Percentiles rank a stretch among this genome's conserved stretches.
These are phyloP conservation scores for Pogoniulus pusillus DNA, from an alignment of 2,797 vertebrate species.

Conservation along the genomic window DNA sequence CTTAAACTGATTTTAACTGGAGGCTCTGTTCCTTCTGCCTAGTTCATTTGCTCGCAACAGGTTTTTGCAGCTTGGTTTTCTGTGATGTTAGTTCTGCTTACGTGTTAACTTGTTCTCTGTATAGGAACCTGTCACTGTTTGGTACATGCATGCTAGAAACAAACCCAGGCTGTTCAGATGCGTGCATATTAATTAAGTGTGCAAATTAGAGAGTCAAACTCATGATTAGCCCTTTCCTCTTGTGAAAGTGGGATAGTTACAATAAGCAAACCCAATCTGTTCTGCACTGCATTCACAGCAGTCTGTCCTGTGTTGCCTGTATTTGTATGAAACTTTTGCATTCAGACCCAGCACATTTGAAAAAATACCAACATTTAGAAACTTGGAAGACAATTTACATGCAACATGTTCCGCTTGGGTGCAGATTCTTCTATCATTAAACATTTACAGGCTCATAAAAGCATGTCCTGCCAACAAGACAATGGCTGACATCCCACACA, in stretches of 20 bases:
- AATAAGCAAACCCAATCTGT: not conserved
- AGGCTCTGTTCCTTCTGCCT: not conserved
- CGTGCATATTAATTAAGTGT: not conserved
- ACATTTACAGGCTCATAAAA: conserved; percentile 45
- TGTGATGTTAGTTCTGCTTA: not conserved
- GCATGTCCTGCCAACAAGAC: conserved; percentile 50
- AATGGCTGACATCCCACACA: conserved; percentile 39
- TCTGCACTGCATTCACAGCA: not conserved
- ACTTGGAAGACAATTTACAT: conserved; percentile 16
- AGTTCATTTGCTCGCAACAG: not conserved
- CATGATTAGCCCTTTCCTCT: conserved; percentile 36
- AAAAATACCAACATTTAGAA: conserved; percentile 9
- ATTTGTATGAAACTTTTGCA: conserved; percentile 3
- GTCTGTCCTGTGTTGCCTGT: not conserved
- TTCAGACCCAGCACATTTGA: not conserved
- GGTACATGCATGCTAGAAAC: conserved; percentile 10
- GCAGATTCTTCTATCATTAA: conserved; percentile 20
- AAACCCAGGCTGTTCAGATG: not conserved
- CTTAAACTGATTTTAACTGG: not conserved
- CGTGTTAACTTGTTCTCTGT: not conserved
- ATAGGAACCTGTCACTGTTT: not conserved
- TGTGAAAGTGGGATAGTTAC: not conserved
- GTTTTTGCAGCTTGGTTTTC: not conserved
- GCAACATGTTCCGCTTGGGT: conserved; percentile 21
- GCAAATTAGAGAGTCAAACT: not conserved